A percentile compares a stretch with the other conserved stretches of the same genome.
Evolutionary conservation across 2,113 vertebrate genomes (phyloP).

Genomic region (Dryoscopus gambensis): DNA sequence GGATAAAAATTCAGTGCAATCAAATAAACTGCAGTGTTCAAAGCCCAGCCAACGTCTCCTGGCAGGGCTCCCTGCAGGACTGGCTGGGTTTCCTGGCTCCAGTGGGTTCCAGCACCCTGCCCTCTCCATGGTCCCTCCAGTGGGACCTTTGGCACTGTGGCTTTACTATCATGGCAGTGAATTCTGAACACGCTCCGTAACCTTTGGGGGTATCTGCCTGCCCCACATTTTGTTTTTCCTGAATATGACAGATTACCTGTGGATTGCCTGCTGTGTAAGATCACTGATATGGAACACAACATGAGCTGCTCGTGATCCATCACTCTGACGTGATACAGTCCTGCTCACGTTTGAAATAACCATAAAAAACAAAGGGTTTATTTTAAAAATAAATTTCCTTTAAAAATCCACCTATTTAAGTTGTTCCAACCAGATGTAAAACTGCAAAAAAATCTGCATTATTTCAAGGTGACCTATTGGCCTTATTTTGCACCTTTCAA

Average conservation of each 20-base stretch:
- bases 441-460: background rate
- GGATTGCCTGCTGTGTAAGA: slow-evolving; percentile 41
- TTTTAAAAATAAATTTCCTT: background rate
- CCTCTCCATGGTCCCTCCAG: background rate
- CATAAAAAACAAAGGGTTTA: background rate
- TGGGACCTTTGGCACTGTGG: background rate
- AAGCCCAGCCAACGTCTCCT: background rate
- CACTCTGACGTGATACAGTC: slow-evolving; percentile 25
- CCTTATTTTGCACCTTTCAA: background rate
- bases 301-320: slow-evolving; percentile 28
- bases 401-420: background rate
- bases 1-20: background rate
- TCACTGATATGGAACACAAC: slow-evolving; percentile 44
- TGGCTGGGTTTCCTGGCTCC: background rate
- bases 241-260: slow-evolving; percentile 52
- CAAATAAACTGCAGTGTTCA: background rate
- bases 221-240: slow-evolving; percentile 21
- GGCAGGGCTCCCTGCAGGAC: background rate
- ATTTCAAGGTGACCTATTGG: background rate
- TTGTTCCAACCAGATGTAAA: background rate
- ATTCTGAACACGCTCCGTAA: background rate
- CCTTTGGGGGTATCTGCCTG: slow-evolving; percentile 42
- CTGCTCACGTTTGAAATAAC: background rate
- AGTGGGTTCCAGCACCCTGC: background rate
- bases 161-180: background rate